A percentile compares a stretch with the other conserved stretches of the same genome.
Conservation (phyloP, 2,888 invertebrate species). For the Amblyjoppa proteus region DNA sequence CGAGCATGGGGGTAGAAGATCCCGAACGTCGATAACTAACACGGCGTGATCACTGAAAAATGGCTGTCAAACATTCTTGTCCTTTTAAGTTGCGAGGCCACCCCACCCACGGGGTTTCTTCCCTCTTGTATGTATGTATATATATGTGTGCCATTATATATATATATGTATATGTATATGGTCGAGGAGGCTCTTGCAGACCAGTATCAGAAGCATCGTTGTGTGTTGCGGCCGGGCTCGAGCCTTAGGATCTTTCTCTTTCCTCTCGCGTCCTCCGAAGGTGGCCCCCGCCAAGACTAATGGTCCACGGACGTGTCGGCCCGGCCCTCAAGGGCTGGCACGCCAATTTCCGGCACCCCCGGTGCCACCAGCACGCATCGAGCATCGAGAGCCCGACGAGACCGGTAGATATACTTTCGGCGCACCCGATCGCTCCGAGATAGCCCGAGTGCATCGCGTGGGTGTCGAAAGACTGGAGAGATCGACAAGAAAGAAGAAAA, state of each 20-base stretch:
- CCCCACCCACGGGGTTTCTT: slow-evolving; percentile 75
- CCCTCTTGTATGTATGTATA: slow-evolving; percentile 18
- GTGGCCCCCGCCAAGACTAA: slow-evolving; percentile 76
- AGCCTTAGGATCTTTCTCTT: slow-evolving; percentile 58
- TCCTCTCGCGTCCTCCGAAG: slow-evolving; percentile 66
- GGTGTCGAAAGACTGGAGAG: slow-evolving; percentile 12
- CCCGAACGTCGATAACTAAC: slow-evolving; percentile 81
- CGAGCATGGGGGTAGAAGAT: slow-evolving; percentile 63
- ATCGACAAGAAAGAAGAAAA: not conserved
- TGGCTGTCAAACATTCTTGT: slow-evolving; percentile 84
- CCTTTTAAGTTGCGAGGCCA: slow-evolving; percentile 81
- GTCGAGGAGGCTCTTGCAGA: not conserved
- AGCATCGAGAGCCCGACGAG: slow-evolving; percentile 46
- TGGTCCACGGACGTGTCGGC: slow-evolving; percentile 79
- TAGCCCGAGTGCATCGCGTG: slow-evolving; percentile 16
- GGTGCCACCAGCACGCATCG: slow-evolving; percentile 68
- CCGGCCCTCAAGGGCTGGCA: slow-evolving; percentile 75
- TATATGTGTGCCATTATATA: not conserved
- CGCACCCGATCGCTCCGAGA: slow-evolving; percentile 28
- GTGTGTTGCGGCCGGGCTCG: slow-evolving; percentile 68
- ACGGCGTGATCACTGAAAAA: slow-evolving; percentile 84
- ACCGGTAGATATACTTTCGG: slow-evolving; percentile 39
- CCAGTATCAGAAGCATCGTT: slow-evolving; percentile 48
- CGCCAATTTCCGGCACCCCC: slow-evolving; percentile 78
- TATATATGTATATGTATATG: not conserved